phyloP scores from a whole-genome alignment of 2,113 vertebrate species.

The Prolemur simus region DNA sequence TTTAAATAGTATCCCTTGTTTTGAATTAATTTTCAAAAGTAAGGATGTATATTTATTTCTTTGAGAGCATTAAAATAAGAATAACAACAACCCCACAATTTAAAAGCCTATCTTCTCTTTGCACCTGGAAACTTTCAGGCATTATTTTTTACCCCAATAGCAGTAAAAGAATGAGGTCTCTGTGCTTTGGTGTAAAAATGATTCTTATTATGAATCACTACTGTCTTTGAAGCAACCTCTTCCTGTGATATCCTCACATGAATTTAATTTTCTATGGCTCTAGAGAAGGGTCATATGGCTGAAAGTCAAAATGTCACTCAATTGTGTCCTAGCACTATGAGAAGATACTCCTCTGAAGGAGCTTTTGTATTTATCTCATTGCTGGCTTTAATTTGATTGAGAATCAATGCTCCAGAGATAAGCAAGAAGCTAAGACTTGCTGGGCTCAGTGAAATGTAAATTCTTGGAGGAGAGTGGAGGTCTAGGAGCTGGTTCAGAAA shows the following conservation, averaged over 20 bases:
- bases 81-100: not conserved
- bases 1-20: not conserved
- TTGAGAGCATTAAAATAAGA: not conserved
- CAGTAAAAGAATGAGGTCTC: not conserved
- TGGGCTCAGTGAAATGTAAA: not conserved
- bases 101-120: not conserved
- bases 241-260: not conserved
- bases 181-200: not conserved
- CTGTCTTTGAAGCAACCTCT: not conserved
- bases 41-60: not conserved
- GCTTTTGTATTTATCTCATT: not conserved
- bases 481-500: not conserved
- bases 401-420: not conserved
- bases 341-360: not conserved
- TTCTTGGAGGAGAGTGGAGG: not conserved
- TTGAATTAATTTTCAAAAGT: not conserved
- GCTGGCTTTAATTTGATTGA: conserved; percentile 29
- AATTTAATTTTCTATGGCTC: conserved; percentile 13
- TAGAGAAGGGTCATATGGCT: not conserved
- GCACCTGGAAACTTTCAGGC: not conserved
- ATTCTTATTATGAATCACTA: not conserved
- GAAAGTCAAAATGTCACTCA: not conserved
- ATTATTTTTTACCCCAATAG: not conserved
- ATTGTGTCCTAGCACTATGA: not conserved
- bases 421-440: not conserved